Evolutionary conservation across 2,888 invertebrate species (phyloP).

Genomic region (Andrena haemorrhoa): DNA sequence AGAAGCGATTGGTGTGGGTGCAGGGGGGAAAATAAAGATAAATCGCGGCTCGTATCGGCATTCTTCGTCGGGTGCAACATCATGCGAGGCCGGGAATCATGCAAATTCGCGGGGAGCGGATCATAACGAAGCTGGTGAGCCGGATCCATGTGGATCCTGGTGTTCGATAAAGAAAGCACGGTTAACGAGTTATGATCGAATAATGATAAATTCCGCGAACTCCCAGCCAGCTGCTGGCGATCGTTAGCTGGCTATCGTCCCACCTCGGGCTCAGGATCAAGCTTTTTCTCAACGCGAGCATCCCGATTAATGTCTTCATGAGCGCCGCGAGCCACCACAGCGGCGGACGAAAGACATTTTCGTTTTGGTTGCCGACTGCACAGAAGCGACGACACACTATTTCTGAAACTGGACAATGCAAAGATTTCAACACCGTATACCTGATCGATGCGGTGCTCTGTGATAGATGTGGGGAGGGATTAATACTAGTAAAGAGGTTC

Average conservation of each 20-base stretch:
- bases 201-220: conserved; percentile 77
- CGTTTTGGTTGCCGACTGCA: neutral
- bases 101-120: conserved; percentile 59
- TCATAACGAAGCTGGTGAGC: conserved; percentile 49
- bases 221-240: conserved; percentile 70
- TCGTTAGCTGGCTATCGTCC: conserved; percentile 69
- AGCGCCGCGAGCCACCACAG: conserved; percentile 20
- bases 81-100: conserved; percentile 60
- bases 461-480: no score
- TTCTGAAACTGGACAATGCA: neutral
- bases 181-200: conserved; percentile 73
- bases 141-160: conserved; percentile 47
- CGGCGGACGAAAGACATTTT: neutral
- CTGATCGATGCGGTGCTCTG: no score
- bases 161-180: conserved; percentile 54
- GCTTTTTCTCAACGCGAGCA: conserved; percentile 58
- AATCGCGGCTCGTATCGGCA: conserved; percentile 44
- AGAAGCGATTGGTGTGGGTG: neutral
- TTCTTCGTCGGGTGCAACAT: conserved; percentile 40
- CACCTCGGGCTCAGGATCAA: conserved; percentile 32
- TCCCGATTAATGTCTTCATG: conserved; percentile 70
- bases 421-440: neutral
- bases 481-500: no score
- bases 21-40: conserved; percentile 36
- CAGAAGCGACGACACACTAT: neutral